A percentile compares a stretch with the other conserved stretches of the same genome.
These are phyloP conservation scores for Ptilonorhynchus violaceus DNA, from an alignment of 2,113 vertebrate genomes.

Conservation along the genomic window DNA sequence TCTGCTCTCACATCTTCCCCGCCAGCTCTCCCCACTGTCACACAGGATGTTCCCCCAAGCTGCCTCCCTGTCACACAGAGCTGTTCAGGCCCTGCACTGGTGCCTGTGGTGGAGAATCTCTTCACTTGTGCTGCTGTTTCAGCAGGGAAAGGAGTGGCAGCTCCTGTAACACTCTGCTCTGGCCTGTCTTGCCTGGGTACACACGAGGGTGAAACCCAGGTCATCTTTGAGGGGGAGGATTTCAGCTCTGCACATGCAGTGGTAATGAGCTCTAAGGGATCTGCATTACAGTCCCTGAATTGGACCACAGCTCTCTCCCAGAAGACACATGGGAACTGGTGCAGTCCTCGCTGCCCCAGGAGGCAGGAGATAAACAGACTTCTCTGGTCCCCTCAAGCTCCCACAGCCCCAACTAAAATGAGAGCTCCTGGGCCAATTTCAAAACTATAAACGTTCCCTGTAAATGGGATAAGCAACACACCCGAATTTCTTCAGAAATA, in stretches of 20 bases:
- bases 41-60: fast-evolving
- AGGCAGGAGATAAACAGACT: neutral
- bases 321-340: fast-evolving
- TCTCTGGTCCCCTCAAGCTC: neutral
- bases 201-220: neutral
- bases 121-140: neutral
- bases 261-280: neutral
- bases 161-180: neutral
- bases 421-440: neutral
- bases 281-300: neutral
- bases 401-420: fast-evolving
- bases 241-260: neutral
- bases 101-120: neutral
- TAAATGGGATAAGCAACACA: neutral
- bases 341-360: neutral
- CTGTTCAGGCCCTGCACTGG: neutral
- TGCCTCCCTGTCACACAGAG: neutral
- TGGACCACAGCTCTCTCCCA: neutral
- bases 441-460: neutral
- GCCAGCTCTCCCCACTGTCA: fast-evolving
- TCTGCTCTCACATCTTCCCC: neutral
- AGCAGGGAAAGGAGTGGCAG: neutral
- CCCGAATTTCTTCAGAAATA: neutral
- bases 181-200: fast-evolving
- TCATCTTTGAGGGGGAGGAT: too few species aligned